phyloP scores from a whole-genome alignment of 2,888 invertebrate genomes.

The Octodonta nipae region DNA sequence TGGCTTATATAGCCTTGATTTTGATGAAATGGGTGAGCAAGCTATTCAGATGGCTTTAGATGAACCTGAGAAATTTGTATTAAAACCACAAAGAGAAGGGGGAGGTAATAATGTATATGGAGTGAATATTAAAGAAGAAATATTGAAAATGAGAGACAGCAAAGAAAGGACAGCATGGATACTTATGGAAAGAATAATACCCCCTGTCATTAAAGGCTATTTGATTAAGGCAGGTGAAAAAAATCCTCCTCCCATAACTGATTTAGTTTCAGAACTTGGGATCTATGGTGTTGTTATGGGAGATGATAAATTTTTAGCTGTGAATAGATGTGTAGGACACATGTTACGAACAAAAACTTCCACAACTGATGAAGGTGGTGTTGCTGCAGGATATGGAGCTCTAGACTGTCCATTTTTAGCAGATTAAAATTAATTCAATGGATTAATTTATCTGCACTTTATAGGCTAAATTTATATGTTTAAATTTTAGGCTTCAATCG shows the following conservation, averaged over 20 bases:
- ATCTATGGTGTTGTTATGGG: constrained; percentile 88
- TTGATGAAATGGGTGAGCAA: constrained; percentile 63
- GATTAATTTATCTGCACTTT: too few species aligned
- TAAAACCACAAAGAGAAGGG: constrained; percentile 97
- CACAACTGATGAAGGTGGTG: constrained; percentile 84
- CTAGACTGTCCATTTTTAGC: constrained; percentile 79
- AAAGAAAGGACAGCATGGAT: constrained; percentile 80
- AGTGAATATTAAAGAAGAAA: constrained; percentile 53
- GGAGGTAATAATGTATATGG: constrained; percentile 93
- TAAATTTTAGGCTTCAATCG: too few species aligned
- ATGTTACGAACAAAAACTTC: constrained; percentile 79
- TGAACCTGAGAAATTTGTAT: constrained; percentile 68
- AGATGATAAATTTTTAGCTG: too few species aligned
- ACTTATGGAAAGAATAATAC: constrained; percentile 82
- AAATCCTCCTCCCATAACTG: constrained; percentile 44
- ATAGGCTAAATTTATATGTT: too few species aligned
- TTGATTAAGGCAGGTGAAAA: constrained; percentile 54
- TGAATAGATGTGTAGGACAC: constrained; percentile 75
- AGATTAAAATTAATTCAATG: too few species aligned
- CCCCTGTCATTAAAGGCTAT: constrained; percentile 67
- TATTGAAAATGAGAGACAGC: constrained; percentile 47
- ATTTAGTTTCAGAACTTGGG: constrained; percentile 87
- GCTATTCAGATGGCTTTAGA: constrained; percentile 68
- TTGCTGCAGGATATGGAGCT: constrained; percentile 78
- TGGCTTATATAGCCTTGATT: constrained; percentile 79